Base-by-base conservation (phyloP, 2,113 vertebrate genomes). In the Mohoua ochrocephala region DNA sequence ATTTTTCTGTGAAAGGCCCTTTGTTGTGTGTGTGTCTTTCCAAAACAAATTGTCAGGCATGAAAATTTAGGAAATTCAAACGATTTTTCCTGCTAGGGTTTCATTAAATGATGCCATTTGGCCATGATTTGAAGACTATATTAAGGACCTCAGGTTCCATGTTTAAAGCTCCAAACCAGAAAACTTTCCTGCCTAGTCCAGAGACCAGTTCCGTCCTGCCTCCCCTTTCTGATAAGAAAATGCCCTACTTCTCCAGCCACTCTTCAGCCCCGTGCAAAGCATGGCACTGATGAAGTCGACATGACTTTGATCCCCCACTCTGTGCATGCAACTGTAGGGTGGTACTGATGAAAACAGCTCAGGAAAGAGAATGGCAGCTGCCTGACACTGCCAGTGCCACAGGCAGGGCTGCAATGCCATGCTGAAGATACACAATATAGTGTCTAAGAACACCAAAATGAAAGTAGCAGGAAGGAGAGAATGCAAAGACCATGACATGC, bases 241-340 rank as follows among this genome's bases (percentile, higher is more conserved):
- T 37, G 30, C 10, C n/a, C 11, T 70, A 7, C 11, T 75, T 76
- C 11, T 68, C 11, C n/a, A 70, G 20, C 22, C 3, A 10, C 12
- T 41, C 45, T 49, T 53, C 50, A 78, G 8, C 30, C 21, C 18
- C 1, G 6, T 60, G 27, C 21, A 37, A 60, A 54, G 41, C 22
- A 42, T 7, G 30, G 8, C 0, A 0, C 6, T 49, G 31, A 26
- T 52, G 13, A 61, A 47, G 31, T 10, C 28, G 37, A 9, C 2
- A 0, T 13, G 9, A 27, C 35, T 56, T 60, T 23, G 13, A 33
- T 64, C 12, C 19, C 31, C 18, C 1, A 2, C 10, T n/a, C 35
- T 4, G 1, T 4, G 12, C 11, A 2, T 21, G 6, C 27, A 60
- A 49, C 21, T 37, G 21, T 31, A 27, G 2, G 4, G 37, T 52